Conservation (phyloP, 2,888 invertebrate species). For the Bellardia bayeri region DNA sequence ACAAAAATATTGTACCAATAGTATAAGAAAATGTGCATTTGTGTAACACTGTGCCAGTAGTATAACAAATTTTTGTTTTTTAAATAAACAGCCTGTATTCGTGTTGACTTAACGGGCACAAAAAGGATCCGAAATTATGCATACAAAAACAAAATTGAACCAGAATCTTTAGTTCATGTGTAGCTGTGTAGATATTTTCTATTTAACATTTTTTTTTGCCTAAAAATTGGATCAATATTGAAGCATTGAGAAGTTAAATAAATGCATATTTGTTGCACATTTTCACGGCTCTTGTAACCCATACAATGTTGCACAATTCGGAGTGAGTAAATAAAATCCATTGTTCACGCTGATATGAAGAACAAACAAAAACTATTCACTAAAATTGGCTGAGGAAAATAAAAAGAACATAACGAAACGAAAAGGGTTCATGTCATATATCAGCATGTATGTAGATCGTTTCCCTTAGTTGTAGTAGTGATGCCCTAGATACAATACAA, state of each 20-base stretch:
- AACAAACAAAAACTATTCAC: constrained; percentile 29
- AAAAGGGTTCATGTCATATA: constrained; percentile 77
- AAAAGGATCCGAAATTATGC: constrained; percentile 8
- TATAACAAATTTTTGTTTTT: constrained; percentile 31
- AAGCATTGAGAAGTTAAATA: constrained; percentile 52
- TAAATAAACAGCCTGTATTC: constrained; percentile 48
- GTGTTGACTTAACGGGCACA: constrained; percentile 10
- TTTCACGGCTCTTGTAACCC: not conserved
- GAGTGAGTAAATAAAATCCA: constrained; percentile 47
- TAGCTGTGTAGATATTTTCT: not conserved
- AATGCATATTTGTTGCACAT: constrained; percentile 44
- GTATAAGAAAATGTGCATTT: constrained; percentile 13
- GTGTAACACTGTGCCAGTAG: not conserved
- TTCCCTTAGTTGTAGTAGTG: not conserved
- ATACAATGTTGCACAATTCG: constrained; percentile 51
- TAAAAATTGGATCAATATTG: constrained; percentile 43
- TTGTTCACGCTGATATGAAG: constrained; percentile 63
- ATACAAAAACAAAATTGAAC: not conserved
- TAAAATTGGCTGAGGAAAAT: not conserved
- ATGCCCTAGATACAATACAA: constrained; percentile 68
- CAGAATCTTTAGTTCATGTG: constrained; percentile 20
- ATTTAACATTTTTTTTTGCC: constrained; percentile 21
- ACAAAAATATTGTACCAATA: constrained; percentile 26
- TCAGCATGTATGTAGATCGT: constrained; percentile 76
- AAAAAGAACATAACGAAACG: not conserved